phyloP scores from a whole-genome alignment of 2,888 invertebrate genomes.

The Desoria tigrina region DNA sequence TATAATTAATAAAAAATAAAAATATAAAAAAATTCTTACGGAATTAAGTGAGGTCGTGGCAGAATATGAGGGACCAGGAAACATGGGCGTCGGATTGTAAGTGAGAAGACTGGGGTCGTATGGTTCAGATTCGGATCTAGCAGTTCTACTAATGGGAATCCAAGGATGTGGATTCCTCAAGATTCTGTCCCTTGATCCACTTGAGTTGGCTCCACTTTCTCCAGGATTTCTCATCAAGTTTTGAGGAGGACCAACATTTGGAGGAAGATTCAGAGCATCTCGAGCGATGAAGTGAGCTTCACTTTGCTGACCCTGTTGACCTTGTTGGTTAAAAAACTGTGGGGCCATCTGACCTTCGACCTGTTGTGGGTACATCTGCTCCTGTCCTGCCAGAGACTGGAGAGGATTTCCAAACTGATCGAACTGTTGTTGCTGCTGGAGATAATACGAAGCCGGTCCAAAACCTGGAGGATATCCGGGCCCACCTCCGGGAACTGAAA shows the following conservation, averaged over 20 bases:
- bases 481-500: too few species aligned
- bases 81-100: constrained; percentile 3
- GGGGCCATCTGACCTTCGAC: not conserved
- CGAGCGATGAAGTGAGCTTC: not conserved
- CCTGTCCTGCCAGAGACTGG: too few species aligned
- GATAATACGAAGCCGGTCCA: too few species aligned
- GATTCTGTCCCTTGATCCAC: not conserved
- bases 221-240: not conserved
- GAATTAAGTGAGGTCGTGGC: not conserved
- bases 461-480: too few species aligned
- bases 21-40: not conserved
- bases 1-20: not conserved
- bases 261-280: not conserved
- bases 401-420: not conserved
- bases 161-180: not conserved
- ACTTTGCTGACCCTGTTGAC: not conserved
- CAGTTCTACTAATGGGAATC: too few species aligned
- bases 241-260: too few species aligned
- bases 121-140: not conserved
- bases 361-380: too few species aligned
- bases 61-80: constrained; percentile 7
- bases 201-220: too few species aligned
- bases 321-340: not conserved
- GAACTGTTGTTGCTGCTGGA: not conserved
- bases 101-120: constrained; percentile 32